Conservation (phyloP, 2,797 vertebrate species). For the Halcyon badia region DNA sequence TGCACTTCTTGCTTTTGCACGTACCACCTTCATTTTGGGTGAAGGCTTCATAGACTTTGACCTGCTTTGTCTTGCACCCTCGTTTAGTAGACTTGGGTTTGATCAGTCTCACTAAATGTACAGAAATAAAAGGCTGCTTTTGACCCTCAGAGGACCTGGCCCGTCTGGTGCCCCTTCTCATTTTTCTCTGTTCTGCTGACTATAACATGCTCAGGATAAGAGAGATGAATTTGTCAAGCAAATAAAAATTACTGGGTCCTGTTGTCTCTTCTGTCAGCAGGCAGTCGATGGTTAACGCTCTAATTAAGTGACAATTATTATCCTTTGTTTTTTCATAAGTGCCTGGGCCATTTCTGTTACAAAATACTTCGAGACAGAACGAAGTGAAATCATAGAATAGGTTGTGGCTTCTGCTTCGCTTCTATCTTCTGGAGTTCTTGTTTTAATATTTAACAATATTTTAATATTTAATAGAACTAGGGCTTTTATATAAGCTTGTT, state of each 20-base stretch:
- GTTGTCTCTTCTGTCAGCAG: not conserved
- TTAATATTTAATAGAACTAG: slow-evolving; percentile 44
- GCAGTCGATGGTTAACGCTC: rapidly evolving
- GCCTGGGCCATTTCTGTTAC: not conserved
- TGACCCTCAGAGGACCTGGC: not conserved
- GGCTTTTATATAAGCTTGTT: slow-evolving; percentile 8
- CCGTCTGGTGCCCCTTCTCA: not conserved
- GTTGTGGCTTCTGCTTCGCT: slow-evolving; percentile 3
- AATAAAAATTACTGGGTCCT: not conserved
- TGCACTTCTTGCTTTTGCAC: rapidly evolving
- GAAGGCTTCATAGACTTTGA: not conserved
- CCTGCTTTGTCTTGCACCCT: not conserved
- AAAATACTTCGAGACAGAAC: slow-evolving; percentile 18
- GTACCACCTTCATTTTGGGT: not conserved
- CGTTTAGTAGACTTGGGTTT: rapidly evolving
- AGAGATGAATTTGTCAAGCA: not conserved
- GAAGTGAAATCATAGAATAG: not conserved
- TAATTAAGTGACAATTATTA: not conserved
- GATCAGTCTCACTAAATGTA: not conserved
- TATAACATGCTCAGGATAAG: no score
- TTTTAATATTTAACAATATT: slow-evolving; percentile 71
- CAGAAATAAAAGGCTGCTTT: not conserved
- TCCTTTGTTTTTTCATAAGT: not conserved
- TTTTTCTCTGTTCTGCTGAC: no score
- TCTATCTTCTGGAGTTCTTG: slow-evolving; percentile 26